These are phyloP conservation scores for Theonella swinhoei DNA, from an alignment of 37 sponge, comb jelly and placozoan genomes.

Conservation along the genomic window DNA sequence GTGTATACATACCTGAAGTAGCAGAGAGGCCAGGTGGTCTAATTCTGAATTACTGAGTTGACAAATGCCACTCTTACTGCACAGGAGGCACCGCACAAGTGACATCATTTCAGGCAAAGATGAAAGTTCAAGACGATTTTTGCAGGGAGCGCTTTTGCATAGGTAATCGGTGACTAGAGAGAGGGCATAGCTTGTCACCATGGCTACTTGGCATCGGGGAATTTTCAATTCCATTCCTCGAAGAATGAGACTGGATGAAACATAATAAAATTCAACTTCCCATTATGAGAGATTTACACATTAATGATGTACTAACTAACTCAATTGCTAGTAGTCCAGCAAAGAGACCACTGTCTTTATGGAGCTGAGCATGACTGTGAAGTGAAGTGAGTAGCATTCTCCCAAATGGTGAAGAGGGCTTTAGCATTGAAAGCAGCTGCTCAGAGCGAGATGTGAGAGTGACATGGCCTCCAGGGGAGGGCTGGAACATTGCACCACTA, in stretches of 20 bases:
- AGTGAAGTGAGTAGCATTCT: constrained; percentile 14
- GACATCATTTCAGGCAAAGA: constrained; percentile 6
- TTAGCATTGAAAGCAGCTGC: constrained; percentile 33
- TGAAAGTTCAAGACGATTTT: constrained; percentile 15
- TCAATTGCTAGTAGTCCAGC: constrained; percentile 34
- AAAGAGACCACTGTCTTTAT: constrained; percentile 41
- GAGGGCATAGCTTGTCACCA: constrained; percentile 25
- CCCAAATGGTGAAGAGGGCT: constrained; percentile 9
- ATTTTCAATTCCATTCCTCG: constrained; percentile 19
- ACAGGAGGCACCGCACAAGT: constrained; percentile 21
- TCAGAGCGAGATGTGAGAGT: constrained; percentile 38
- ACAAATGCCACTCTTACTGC: neutral
- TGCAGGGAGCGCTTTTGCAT: constrained; percentile 10
- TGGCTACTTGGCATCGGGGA: constrained; percentile 30
- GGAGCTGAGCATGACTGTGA: neutral
- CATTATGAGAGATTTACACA: neutral
- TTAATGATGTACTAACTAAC: no score
- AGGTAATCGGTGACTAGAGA: constrained; percentile 22
- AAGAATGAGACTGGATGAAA: constrained; percentile 35
- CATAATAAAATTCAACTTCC: neutral
- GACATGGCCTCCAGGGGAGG: constrained; percentile 26
- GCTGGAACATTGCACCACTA: constrained; percentile 34
- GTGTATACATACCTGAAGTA: constrained; percentile 55
- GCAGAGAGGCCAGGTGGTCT: constrained; percentile 42
- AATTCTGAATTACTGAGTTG: constrained; percentile 4